phyloP scores from a whole-genome alignment of 23 tunicate species.

The Clavelina lepadiformis region DNA sequence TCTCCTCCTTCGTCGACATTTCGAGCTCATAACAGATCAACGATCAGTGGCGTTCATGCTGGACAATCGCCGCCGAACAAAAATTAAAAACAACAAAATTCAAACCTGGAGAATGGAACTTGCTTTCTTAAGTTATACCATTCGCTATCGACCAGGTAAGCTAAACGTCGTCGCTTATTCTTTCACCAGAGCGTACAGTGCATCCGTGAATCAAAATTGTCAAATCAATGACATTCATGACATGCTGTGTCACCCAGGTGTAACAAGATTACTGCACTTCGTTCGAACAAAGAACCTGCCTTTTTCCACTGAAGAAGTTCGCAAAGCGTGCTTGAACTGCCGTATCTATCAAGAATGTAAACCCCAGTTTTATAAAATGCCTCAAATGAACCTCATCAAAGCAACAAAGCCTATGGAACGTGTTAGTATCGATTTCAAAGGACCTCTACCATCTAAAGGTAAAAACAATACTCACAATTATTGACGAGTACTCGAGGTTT shows the following conservation, averaged over 20 bases:
- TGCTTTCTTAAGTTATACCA: slow-evolving; percentile 4
- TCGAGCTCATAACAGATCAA: slow-evolving; percentile 31
- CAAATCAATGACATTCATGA: neutral
- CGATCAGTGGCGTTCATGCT: slow-evolving; percentile 27
- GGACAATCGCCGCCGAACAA: neutral
- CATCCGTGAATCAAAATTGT: no score
- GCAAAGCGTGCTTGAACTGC: neutral
- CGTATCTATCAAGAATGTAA: neutral
- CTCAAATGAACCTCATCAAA: neutral
- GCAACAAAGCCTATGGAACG: no score
- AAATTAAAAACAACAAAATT: slow-evolving; percentile 34
- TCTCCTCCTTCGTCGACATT: neutral
- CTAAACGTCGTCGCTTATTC: slow-evolving; percentile 11
- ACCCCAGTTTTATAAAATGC: neutral
- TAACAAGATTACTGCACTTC: no score
- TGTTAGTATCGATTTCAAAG: no score
- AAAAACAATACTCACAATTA: no score
- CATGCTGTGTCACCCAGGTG: neutral
- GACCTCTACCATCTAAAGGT: no score
- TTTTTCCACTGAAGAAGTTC: slow-evolving; percentile 1
- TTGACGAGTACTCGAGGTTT: no score
- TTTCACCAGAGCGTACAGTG: slow-evolving; percentile 1
- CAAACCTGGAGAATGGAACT: slow-evolving; percentile 23
- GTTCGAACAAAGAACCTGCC: neutral
- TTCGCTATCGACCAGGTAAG: slow-evolving; percentile 12